Conservation (phyloP, 2,888 invertebrate genomes). For the Drosophila parthenogenetica region DNA sequence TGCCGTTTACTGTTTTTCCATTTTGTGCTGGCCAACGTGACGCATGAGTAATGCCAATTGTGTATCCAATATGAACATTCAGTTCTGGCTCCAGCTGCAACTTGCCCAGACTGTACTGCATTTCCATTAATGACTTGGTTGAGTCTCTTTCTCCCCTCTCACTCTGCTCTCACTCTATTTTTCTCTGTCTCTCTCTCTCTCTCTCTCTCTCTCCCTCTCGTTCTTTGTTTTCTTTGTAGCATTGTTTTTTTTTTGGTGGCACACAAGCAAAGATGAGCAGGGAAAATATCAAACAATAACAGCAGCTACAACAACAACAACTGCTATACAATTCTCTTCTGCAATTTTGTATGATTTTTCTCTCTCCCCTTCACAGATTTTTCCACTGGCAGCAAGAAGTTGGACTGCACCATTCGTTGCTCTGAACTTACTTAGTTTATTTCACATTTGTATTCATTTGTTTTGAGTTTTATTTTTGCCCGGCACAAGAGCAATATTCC, state of each 20-base stretch:
- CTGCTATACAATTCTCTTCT: constrained; percentile 37
- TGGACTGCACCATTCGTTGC: constrained; percentile 31
- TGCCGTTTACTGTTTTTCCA: constrained; percentile 23
- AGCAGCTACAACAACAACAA: constrained; percentile 29
- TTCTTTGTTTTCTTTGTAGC: constrained; percentile 41
- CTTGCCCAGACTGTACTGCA: constrained; percentile 23
- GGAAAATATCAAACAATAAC: constrained; percentile 69
- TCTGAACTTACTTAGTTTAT: constrained; percentile 72
- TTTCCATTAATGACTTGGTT: constrained; percentile 61
- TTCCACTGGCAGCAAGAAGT: constrained; percentile 12
- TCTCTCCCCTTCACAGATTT: background rate
- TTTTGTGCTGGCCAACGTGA: constrained; percentile 50
- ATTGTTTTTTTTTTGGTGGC: constrained; percentile 46
- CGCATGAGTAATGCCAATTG: constrained; percentile 60
- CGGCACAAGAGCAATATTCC: constrained; percentile 36
- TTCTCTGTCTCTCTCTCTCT: constrained; percentile 45
- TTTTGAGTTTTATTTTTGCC: constrained; percentile 75
- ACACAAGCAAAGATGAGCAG: constrained; percentile 62
- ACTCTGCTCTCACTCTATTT: constrained; percentile 38
- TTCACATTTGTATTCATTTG: constrained; percentile 78
- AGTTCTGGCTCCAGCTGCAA: constrained; percentile 33
- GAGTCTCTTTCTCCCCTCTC: constrained; percentile 42
- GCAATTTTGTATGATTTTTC: constrained; percentile 35
- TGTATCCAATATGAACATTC: constrained; percentile 50
- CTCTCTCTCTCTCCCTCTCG: constrained; percentile 18